Evolutionary conservation across 2,113 vertebrate genomes (phyloP), one percentile per base, ranked within the genome.

Genomic region (Phyllostomus discolor): DNA sequence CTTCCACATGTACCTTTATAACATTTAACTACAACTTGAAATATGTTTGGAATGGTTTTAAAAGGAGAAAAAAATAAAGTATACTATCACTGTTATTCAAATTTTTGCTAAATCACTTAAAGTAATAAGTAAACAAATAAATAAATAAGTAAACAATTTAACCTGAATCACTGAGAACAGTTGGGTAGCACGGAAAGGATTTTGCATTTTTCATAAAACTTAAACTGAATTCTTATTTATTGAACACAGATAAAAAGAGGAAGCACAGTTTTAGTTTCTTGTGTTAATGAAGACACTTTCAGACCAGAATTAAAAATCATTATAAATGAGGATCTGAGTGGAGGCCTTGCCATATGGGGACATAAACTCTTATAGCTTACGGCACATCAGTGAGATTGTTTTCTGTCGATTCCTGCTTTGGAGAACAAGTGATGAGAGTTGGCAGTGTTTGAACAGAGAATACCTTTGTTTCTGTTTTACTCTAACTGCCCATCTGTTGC

Each of bases 401-500:
- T 80, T 95, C 94, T 97, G 50, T 95, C 82, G 86, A 10, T 89
- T 10, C 9, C 3, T 92, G 46, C 91, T 94, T 94, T 96, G 81
- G 88, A 97, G 72, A 72, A 48, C 70, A 67, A 93, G 38, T 80
- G 82, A 69, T 38, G 43, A 0, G 46, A 97, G 70, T 97, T 95
- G 97, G 92, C 5, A 33, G 10, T 75, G 38, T 97, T 92, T 95
- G 66, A 96, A 92, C 14, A 80, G 70, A 98, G 48, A 78, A 43
- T 5, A 0, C 96, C 92, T 96, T 96, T 97, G 87, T 69, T 97
- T 97, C 70, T 91, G 2, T 96, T 97, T 82, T 72, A 5, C 57
- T 86, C 67, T 87, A 88, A 54, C 52, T 96, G 46, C 54, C 94
- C 97, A 82, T 98, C 96, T 98, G 91, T 91, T 98, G 94, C 67